Evolutionary conservation across 2,113 vertebrate genomes (phyloP), one percentile per base, ranked within the genome.

Genomic region (Dendropsophus ebraccatus): DNA sequence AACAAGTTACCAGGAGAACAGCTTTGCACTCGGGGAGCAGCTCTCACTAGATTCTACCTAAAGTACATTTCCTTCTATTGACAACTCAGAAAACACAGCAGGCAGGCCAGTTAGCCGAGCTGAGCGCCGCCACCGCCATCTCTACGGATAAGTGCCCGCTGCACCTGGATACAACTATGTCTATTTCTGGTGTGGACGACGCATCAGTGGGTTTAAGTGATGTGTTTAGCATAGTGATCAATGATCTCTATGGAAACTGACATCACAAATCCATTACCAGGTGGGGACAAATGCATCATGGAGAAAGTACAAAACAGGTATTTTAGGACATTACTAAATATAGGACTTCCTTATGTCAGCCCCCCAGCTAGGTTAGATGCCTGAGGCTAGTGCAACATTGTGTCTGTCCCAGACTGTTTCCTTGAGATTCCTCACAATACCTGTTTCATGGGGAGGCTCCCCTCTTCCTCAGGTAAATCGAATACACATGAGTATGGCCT

Each of bases 171-270:
- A 16, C 41, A 49, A 6, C 12, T 19, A 5, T 28, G 13, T 49
- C 70, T 73, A 47, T 73, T 25, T 73, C 41, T 19, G 62, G 4
- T 16, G 14, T 14, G 30, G 2, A 16, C 9, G 7, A 5, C 13
- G 6, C n/a, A 28, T 7, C 73, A 30, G n/a, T 75, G 23, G 2
- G 13, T 50, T 25, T 16, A 28, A 0, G n/a, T 11, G n/a, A 16
- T 47, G 37, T 7, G 1, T 50, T 75, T 75, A 28, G 21, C 73
- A n/a, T 47, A 45, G 37, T 25, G 41, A 74, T 74, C 72, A 74
- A 47, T 74, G 37, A 17, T 74, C 23, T 74, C 41, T 74, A 74
- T 74, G 41, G 62, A 8, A 67, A 67, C 62, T 67, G 60, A 67
- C 30, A 67, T 67, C 19, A 67, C 14, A 32, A 67, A 16, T 16